These are phyloP conservation scores for Cygnus olor DNA, from an alignment of 2,797 vertebrate species.

Conservation along the genomic window DNA sequence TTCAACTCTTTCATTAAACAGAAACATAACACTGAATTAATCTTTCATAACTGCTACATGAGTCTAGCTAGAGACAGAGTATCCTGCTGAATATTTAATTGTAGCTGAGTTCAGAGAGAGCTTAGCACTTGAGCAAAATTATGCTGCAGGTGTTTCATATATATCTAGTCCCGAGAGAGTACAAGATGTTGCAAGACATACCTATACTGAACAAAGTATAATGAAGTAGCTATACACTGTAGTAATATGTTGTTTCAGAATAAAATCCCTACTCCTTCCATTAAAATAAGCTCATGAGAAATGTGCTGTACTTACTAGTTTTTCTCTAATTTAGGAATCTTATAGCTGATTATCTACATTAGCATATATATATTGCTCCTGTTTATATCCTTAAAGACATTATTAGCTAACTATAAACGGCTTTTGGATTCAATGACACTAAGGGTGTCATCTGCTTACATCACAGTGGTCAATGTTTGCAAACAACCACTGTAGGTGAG, in stretches of 20 bases:
- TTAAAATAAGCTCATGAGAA: background rate
- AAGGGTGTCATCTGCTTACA: background rate
- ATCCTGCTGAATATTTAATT: constrained; percentile 49
- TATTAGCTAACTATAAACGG: background rate
- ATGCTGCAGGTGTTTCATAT: background rate
- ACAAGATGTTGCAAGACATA: background rate
- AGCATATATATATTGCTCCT: background rate
- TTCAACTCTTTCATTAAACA: constrained; percentile 38
- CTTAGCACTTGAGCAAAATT: background rate
- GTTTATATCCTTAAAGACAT: background rate
- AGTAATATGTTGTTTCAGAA: background rate
- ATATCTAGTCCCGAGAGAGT: background rate
- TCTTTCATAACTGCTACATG: constrained; percentile 29
- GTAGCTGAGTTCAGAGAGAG: constrained; percentile 17
- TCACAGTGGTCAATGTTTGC: background rate
- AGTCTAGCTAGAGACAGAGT: background rate
- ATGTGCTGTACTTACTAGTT: background rate
- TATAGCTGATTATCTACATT: background rate
- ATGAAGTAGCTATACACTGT: background rate
- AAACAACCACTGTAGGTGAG: background rate
- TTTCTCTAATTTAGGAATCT: background rate
- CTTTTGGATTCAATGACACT: background rate
- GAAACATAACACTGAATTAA: constrained; percentile 43
- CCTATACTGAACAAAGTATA: background rate
- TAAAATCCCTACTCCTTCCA: rapidly evolving